These are phyloP conservation scores for Psilanteris sp. DNA, from an alignment of 1,140 invertebrate genomes.

Conservation along the genomic window DNA sequence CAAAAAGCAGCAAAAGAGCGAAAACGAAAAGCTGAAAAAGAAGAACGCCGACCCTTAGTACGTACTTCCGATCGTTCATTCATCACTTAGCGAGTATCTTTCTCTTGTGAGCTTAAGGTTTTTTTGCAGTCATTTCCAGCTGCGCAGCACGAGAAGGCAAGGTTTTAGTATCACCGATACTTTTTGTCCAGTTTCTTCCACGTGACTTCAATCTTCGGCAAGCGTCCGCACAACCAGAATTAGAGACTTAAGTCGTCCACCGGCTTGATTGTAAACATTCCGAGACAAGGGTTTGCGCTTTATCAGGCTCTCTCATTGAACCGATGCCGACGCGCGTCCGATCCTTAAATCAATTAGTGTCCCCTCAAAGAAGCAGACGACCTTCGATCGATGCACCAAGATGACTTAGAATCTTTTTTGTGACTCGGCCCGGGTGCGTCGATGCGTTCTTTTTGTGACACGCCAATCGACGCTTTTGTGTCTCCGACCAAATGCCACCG, in stretches of 20 bases:
- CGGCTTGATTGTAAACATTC: constrained; percentile 60
- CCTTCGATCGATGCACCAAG: constrained; percentile 70
- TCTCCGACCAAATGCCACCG: constrained; percentile 20
- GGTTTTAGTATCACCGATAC: not conserved
- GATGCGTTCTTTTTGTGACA: constrained; percentile 27
- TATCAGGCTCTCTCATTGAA: constrained; percentile 59
- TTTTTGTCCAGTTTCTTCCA: constrained; percentile 5
- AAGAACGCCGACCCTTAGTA: not conserved
- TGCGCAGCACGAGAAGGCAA: constrained; percentile 1
- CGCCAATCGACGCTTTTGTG: constrained; percentile 41
- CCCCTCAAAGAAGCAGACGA: constrained; percentile 70
- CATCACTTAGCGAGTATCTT: constrained; percentile 1
- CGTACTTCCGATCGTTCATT: not conserved
- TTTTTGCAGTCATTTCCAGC: not conserved
- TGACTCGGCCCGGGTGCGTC: constrained; percentile 27
- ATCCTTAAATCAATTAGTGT: constrained; percentile 76
- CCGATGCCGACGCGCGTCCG: constrained; percentile 26
- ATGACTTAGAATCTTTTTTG: constrained; percentile 63
- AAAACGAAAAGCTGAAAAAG: not conserved
- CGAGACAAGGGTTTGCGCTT: constrained; percentile 52
- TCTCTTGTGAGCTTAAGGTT: not conserved
- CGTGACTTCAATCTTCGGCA: constrained; percentile 11
- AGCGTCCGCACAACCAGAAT: constrained; percentile 10
- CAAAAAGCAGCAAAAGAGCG: not conserved
- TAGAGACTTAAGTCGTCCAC: constrained; percentile 18